phyloP scores from a whole-genome alignment of 2,113 vertebrate genomes.

The Sinosuthora webbiana region DNA sequence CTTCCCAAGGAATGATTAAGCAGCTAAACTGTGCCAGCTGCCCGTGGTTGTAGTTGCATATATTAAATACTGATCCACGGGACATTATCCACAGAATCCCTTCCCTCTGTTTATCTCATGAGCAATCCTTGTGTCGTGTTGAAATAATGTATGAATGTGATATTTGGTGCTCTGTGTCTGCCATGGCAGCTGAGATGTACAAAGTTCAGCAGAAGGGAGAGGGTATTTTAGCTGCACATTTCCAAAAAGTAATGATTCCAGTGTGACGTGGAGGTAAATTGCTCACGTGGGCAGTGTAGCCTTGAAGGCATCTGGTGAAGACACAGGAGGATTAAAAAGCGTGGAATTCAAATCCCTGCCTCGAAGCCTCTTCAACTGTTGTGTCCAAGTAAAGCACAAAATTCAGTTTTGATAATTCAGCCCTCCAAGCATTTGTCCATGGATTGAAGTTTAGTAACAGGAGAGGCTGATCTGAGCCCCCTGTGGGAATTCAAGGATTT shows the following conservation, averaged over 20 bases:
- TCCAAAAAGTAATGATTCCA: neutral
- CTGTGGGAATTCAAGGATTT: neutral
- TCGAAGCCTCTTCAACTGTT: neutral
- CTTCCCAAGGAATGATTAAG: neutral
- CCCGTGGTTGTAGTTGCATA: neutral
- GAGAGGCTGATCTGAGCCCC: neutral
- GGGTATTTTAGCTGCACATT: neutral
- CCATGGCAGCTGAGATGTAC: neutral
- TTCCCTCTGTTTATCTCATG: neutral
- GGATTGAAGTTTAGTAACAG: neutral
- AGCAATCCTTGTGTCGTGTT: neutral
- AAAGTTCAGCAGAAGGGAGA: neutral
- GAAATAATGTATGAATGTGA: neutral
- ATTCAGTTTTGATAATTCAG: neutral
- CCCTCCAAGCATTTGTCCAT: neutral
- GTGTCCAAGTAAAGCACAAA: neutral
- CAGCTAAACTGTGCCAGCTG: neutral
- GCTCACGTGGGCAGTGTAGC: neutral
- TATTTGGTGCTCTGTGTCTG: neutral
- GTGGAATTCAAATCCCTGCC: neutral
- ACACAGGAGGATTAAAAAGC: neutral
- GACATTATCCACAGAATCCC: neutral
- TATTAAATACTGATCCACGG: neutral
- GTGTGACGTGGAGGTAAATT: neutral
- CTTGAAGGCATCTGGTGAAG: conserved; percentile 9